phyloP scores from a whole-genome alignment of 2,797 vertebrate species.

The Lepus townsendii region DNA sequence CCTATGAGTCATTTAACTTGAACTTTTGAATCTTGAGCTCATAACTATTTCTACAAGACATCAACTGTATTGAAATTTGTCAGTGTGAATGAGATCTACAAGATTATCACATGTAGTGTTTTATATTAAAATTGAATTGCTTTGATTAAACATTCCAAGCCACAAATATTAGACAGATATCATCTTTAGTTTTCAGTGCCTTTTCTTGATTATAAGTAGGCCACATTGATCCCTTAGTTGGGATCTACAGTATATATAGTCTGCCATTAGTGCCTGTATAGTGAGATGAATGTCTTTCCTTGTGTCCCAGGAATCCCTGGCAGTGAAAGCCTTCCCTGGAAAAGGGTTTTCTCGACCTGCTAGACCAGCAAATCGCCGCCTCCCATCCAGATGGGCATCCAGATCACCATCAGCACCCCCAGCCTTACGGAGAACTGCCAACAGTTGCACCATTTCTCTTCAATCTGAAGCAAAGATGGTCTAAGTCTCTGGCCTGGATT shows the following conservation, averaged over 20 bases:
- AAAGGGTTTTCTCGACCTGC: conserved; percentile 96
- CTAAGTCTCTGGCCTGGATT: conserved; percentile 86
- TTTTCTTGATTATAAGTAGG: conserved; percentile 2
- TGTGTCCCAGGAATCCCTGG: conserved; percentile 86
- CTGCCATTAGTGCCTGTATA: background rate
- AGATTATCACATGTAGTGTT: conserved; percentile 2
- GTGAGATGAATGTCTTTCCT: conserved; percentile 80
- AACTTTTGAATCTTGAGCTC: conserved; percentile 21
- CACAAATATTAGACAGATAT: conserved; percentile 5
- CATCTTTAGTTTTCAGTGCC: background rate
- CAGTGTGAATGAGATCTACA: background rate
- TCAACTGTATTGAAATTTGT: conserved; percentile 18
- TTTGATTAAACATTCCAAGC: background rate
- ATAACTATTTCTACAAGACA: conserved; percentile 19
- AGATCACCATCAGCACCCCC: conserved; percentile 89
- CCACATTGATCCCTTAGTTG: background rate
- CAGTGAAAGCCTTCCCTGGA: conserved; percentile 85
- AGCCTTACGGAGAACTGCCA: conserved; percentile 83
- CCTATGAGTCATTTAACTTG: background rate
- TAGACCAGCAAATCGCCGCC: conserved; percentile 95
- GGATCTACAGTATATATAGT: background rate
- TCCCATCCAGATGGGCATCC: conserved; percentile 96
- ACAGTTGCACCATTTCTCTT: conserved; percentile 90
- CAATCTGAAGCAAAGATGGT: conserved; percentile 91
- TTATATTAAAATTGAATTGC: background rate